These are phyloP conservation scores for Leuctra nigra DNA, from an alignment of 2,888 invertebrate genomes.

Conservation along the genomic window DNA sequence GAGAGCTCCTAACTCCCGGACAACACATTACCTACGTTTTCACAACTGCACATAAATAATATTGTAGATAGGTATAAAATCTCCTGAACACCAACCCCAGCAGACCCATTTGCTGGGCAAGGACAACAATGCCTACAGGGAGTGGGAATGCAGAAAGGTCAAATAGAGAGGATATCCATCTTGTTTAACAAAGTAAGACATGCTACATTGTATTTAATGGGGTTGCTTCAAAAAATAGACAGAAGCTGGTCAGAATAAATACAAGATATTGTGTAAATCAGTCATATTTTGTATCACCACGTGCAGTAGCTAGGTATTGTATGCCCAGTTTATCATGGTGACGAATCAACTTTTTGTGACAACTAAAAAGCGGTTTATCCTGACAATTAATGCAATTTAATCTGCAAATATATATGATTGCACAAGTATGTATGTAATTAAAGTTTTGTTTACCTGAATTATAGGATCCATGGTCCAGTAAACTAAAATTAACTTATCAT, in stretches of 20 bases:
- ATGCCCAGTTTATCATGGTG: conserved; percentile 23
- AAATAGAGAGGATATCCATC: neutral
- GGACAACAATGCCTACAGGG: no score
- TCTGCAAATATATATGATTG: neutral
- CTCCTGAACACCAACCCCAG: no score
- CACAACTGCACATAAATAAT: no score
- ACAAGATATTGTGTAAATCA: no score
- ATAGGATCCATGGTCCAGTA: conserved; percentile 27
- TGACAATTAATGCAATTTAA: no score
- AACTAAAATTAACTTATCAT: conserved; percentile 29
- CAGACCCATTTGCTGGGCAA: no score
- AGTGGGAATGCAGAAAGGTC: neutral
- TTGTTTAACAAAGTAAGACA: no score
- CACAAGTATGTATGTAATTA: neutral
- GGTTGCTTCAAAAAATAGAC: neutral
- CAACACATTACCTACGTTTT: no score
- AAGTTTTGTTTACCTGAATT: conserved; percentile 26
- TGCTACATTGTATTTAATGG: neutral
- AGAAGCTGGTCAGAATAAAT: no score
- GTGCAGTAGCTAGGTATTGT: no score
- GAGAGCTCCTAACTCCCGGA: no score
- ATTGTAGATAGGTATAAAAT: no score
- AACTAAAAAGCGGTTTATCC: neutral
- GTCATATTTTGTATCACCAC: conserved; percentile 3
- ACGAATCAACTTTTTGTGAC: conserved; percentile 20